Evolutionary conservation across 2,113 vertebrate genomes (phyloP).

Genomic region (Falco punctatus): DNA sequence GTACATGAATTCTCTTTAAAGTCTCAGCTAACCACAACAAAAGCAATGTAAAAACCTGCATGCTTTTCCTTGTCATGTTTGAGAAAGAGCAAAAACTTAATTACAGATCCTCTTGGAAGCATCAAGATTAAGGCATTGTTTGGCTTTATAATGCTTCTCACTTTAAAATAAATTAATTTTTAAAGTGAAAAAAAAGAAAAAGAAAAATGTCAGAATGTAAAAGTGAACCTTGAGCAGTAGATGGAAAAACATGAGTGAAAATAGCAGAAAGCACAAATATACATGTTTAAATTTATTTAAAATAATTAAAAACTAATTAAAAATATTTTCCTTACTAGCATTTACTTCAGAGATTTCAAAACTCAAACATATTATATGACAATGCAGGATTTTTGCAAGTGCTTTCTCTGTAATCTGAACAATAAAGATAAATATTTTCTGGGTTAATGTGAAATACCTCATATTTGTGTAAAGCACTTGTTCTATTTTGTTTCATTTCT

Average conservation of each 20-base stretch:
- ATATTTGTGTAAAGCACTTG: slow-evolving; percentile 48
- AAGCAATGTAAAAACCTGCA: neutral
- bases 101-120: neutral
- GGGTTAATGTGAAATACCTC: slow-evolving; percentile 5
- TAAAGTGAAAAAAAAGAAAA: neutral
- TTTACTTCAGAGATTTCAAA: slow-evolving; percentile 31
- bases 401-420: slow-evolving; percentile 7
- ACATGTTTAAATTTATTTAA: neutral
- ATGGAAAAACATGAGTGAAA: neutral
- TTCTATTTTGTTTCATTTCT: slow-evolving; percentile 4
- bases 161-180: neutral
- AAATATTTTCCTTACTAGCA: neutral
- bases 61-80: neutral
- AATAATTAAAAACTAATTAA: neutral
- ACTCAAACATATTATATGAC: slow-evolving; percentile 31
- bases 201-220: neutral
- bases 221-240: neutral
- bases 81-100: neutral
- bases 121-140: neutral
- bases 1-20: neutral
- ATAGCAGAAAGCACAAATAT: neutral
- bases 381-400: slow-evolving; percentile 46
- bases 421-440: slow-evolving; percentile 61
- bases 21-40: neutral
- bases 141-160: neutral